Evolutionary conservation across 2,888 invertebrate species (phyloP), one percentile per base, ranked within the genome.

Genomic region (Erynnis tages): DNA sequence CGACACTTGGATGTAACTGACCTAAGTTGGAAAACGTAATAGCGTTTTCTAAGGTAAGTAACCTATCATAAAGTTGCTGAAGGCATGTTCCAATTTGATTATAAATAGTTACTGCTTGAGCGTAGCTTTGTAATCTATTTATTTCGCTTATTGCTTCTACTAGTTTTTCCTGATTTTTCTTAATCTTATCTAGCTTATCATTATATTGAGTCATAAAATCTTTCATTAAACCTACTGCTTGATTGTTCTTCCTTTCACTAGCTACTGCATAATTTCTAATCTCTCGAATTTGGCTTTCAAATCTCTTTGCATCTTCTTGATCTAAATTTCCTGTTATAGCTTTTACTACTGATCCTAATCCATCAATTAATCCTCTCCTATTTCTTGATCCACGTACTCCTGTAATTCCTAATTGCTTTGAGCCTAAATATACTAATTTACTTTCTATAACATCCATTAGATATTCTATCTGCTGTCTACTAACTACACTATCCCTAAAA

Each of bases 21-120:
- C 47, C 44, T 25, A 56, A 10, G 21, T 56, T 47, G 5, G 48
- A 38, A 41, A 57, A 54, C 4, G 54, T 54, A 1, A 56, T 37
- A 14, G 55, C 55, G n/a, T 52, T 47, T 37, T 55, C 52, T 47
- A 55, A 21, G 6, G 37, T 46, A 13, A 32, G 11, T 30, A 53
- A 17, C 19, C 19, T 53, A 30, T 53, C 45, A 7, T 37, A 44
- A 4, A 55, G 16, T 23, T 44, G 30, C 17, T 54, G 48, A n/a
- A 53, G 16, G 11, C 37, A 52, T 7, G 19, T 50, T 3, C 35
- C 45, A 35, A 45, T 45, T 45, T 45, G 34, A 25, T 34, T 34
- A 17, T 45, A 45, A 14, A 45, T 45, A 25, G 23, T 34, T 32
- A 45, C 6, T 5, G 23, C 32, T 34, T 45, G 23, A 23, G 34